Evolutionary conservation across 2,888 invertebrate genomes (phyloP).

Genomic region (Pterostichus niger): DNA sequence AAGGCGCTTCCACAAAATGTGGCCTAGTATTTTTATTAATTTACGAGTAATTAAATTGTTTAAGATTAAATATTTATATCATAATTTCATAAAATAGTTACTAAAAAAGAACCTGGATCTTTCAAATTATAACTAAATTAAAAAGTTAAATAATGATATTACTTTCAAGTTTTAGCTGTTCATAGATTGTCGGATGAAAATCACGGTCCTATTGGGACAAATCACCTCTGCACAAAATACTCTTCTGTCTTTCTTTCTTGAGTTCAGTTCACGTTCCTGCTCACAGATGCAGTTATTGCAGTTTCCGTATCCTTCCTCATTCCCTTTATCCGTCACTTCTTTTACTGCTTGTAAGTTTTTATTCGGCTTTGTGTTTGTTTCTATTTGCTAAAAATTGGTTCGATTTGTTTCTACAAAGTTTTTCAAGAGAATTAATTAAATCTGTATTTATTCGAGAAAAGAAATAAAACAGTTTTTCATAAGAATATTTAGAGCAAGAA

Average conservation of each 20-base stretch:
- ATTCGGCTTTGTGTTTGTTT: background rate
- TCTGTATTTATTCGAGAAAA: conserved; percentile 18
- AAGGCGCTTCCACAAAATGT: too few species aligned
- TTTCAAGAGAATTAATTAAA: conserved; percentile 28
- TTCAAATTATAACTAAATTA: too few species aligned
- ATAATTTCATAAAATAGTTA: too few species aligned
- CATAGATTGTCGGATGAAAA: too few species aligned
- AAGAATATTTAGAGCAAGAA: background rate
- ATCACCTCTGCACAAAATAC: background rate
- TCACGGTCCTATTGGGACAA: background rate
- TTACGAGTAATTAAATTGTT: too few species aligned
- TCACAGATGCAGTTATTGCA: conserved; percentile 55
- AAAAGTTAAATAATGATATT: too few species aligned
- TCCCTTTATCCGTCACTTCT: background rate
- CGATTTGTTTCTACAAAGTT: conserved; percentile 17
- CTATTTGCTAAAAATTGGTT: conserved; percentile 29
- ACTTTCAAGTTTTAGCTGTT: too few species aligned
- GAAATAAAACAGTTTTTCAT: conserved; percentile 2
- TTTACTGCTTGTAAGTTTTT: conserved; percentile 6
- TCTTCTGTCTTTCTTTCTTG: too few species aligned
- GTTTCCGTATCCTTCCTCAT: conserved; percentile 23
- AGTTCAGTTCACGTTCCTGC: background rate
- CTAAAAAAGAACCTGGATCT: too few species aligned
- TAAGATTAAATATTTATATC: too few species aligned
- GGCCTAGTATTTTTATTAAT: too few species aligned